Conservation (phyloP, 1,140 invertebrate species). For the Popillia japonica region DNA sequence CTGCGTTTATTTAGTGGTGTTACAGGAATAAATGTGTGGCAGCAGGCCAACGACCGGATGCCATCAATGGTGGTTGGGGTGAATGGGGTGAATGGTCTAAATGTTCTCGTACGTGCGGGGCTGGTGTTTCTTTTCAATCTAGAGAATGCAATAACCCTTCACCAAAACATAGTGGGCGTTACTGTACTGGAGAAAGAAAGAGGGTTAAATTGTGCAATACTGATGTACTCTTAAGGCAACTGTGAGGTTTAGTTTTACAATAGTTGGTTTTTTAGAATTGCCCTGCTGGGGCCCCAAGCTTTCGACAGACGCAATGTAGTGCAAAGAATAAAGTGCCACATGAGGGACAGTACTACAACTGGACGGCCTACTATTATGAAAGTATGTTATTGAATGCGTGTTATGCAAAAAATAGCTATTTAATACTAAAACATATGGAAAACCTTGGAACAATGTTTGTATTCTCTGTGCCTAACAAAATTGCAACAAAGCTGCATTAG, state of each 20-base stretch:
- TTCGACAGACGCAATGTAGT: slow-evolving; percentile 68
- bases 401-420: too few relatives aligned
- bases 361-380: slow-evolving; percentile 64
- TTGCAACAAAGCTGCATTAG: too few relatives aligned
- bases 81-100: slow-evolving; percentile 65
- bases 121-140: slow-evolving; percentile 64
- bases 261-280: slow-evolving; percentile 62
- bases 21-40: slow-evolving; percentile 69
- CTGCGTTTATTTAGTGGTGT: slow-evolving; percentile 64
- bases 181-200: slow-evolving; percentile 65
- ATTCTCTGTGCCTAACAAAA: too few relatives aligned
- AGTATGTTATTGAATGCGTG: slow-evolving; percentile 48
- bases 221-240: slow-evolving; percentile 59
- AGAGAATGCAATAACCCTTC: slow-evolving; percentile 66
- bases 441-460: too few relatives aligned
- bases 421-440: too few relatives aligned
- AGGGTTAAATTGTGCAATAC: slow-evolving; percentile 69
- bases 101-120: slow-evolving; percentile 72
- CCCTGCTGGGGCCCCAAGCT: slow-evolving; percentile 62
- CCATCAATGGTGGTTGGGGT: slow-evolving; percentile 74
- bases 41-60: slow-evolving; percentile 67
- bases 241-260: not conserved
- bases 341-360: slow-evolving; percentile 60
- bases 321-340: slow-evolving; percentile 63
- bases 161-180: slow-evolving; percentile 70